Conservation (phyloP, 2,888 invertebrate species). For the Drosophila fulvimacula region DNA sequence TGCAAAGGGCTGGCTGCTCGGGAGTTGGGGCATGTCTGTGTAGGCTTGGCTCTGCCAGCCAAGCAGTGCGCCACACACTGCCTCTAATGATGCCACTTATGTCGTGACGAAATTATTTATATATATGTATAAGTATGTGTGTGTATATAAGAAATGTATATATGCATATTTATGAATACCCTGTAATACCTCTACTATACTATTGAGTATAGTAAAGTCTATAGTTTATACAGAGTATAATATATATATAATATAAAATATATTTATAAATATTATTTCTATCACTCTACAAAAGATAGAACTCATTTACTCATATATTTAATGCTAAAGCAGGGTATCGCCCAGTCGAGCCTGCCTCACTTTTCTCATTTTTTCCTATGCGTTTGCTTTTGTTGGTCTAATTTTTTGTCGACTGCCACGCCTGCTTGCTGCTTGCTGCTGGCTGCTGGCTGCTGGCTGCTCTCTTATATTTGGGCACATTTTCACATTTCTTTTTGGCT, state of each 20-base stretch:
- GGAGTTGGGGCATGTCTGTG: background rate
- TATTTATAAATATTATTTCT: too few species aligned
- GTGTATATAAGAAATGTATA: slow-evolving; percentile 49
- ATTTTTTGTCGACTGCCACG: slow-evolving; percentile 17
- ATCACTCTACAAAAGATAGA: too few species aligned
- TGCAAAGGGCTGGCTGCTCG: background rate
- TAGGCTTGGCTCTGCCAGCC: slow-evolving; percentile 48
- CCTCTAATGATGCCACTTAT: slow-evolving; percentile 80
- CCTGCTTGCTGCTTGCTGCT: slow-evolving; percentile 7
- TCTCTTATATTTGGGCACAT: slow-evolving; percentile 53
- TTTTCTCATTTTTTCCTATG: slow-evolving; percentile 19
- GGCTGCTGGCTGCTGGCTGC: slow-evolving; percentile 7
- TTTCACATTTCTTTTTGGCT: slow-evolving; percentile 33
- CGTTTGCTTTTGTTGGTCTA: slow-evolving; percentile 18
- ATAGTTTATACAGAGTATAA: too few species aligned
- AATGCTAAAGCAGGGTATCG: background rate
- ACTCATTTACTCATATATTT: too few species aligned
- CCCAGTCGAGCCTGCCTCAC: background rate
- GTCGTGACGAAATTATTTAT: slow-evolving; percentile 80
- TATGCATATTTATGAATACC: slow-evolving; percentile 53
- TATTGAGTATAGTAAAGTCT: too few species aligned
- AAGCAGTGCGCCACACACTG: slow-evolving; percentile 66
- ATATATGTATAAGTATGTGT: slow-evolving; percentile 56
- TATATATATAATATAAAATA: too few species aligned
- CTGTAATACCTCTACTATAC: too few species aligned